Evolutionary conservation across 2,888 invertebrate genomes (phyloP).

Genomic region (Nomada hirtipes): DNA sequence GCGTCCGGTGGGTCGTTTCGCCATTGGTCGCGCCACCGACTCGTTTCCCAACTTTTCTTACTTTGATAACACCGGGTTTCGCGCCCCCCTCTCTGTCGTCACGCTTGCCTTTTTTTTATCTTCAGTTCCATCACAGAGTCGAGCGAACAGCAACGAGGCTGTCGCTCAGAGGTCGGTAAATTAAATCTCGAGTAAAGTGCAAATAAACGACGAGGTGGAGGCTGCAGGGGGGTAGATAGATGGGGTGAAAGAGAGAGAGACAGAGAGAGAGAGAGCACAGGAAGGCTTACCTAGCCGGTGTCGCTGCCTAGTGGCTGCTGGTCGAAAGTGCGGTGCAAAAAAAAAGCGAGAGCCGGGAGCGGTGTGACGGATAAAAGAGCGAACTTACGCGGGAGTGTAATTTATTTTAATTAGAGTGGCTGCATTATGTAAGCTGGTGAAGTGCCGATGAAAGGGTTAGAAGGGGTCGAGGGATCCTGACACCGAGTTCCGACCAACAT

Average conservation of each 20-base stretch:
- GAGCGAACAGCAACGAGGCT: constrained; percentile 72
- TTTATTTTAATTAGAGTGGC: constrained; percentile 84
- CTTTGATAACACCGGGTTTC: constrained; percentile 36
- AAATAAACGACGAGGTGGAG: constrained; percentile 78
- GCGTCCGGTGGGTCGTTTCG: constrained; percentile 63
- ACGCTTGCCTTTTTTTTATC: constrained; percentile 39
- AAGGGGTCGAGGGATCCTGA: constrained; percentile 77
- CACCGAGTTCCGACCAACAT: constrained; percentile 65
- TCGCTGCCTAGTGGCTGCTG: constrained; percentile 64
- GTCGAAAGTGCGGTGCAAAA: constrained; percentile 75
- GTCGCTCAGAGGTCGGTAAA: constrained; percentile 81
- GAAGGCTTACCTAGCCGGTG: constrained; percentile 51
- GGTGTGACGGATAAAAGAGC: constrained; percentile 70
- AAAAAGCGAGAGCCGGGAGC: constrained; percentile 59
- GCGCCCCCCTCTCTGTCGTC: background rate
- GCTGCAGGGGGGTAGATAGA: constrained; percentile 29
- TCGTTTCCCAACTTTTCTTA: constrained; percentile 72
- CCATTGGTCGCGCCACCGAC: constrained; percentile 60
- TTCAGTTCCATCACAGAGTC: constrained; percentile 77
- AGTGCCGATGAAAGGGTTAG: constrained; percentile 79
- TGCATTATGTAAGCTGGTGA: constrained; percentile 82
- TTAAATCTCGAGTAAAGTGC: constrained; percentile 84
- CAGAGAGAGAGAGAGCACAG: background rate
- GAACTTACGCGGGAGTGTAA: constrained; percentile 78
- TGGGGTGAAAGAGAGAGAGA: background rate